These are phyloP conservation scores for Cyprinodon diabolis DNA, from an alignment of 2,797 vertebrate species.

Conservation along the genomic window DNA sequence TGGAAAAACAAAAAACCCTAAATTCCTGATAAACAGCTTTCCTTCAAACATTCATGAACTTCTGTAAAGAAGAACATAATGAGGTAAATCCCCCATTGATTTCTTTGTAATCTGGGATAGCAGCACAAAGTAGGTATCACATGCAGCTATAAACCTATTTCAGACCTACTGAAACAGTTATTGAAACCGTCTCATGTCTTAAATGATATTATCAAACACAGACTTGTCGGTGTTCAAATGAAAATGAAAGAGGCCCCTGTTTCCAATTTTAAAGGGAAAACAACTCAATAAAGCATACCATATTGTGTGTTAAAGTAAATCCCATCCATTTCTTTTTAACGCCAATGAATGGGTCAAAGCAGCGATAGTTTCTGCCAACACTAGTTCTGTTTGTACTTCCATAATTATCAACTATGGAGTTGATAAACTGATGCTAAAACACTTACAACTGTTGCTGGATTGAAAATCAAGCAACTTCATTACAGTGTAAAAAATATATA, in stretches of 20 bases:
- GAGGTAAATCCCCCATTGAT: neutral
- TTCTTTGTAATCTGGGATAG: constrained; percentile 8
- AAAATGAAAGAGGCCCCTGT: constrained; percentile 30
- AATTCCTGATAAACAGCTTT: constrained; percentile 22
- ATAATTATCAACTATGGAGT: neutral
- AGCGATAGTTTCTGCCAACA: neutral
- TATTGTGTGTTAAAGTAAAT: constrained; percentile 28
- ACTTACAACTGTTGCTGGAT: neutral
- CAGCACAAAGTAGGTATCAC: constrained; percentile 14
- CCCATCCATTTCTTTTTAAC: constrained; percentile 9
- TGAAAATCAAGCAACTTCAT: too few species aligned
- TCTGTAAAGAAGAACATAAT: constrained; percentile 7
- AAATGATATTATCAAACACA: constrained; percentile 21
- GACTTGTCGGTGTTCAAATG: constrained; percentile 23
- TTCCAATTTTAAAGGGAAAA: neutral
- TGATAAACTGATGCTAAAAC: neutral
- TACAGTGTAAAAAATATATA: too few species aligned
- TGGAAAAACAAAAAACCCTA: too few species aligned
- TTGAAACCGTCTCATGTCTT: constrained; percentile 28
- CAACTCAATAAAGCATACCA: constrained; percentile 26
- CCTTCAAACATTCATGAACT: constrained; percentile 39
- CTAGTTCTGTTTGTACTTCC: neutral
- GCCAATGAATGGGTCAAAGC: neutral
- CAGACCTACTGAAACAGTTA: constrained; percentile 7
- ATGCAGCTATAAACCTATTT: constrained; percentile 13